Conservation (phyloP, 23 tunicate genomes). For the Clavelina lepadiformis region DNA sequence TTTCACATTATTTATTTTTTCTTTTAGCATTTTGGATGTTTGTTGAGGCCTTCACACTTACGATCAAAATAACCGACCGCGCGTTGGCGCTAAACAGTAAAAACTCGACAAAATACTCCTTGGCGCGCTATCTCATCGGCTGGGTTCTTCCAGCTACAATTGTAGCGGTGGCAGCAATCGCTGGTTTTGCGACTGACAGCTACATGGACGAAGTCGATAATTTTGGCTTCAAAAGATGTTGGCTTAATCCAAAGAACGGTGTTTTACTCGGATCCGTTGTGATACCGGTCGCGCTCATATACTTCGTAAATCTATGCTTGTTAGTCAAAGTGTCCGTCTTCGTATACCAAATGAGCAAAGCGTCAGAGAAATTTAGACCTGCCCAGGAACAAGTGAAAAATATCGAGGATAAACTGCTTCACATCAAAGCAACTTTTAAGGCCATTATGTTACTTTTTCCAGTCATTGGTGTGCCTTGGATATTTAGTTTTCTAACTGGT, state of each 20-base stretch:
- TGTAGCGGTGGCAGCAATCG: constrained; percentile 13
- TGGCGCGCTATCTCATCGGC: constrained; percentile 14
- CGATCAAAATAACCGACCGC: constrained; percentile 42
- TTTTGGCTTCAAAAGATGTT: constrained; percentile 2
- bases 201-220: background rate
- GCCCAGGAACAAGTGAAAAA: background rate
- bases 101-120: constrained; percentile 18
- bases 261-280: constrained; percentile 8
- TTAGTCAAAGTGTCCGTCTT: constrained; percentile 3
- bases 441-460: constrained; percentile 22
- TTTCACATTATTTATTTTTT: too few species aligned
- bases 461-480: constrained; percentile 24
- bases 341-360: constrained; percentile 27
- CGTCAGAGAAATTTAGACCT: background rate
- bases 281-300: constrained; percentile 20
- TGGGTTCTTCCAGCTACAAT: constrained; percentile 28
- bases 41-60: constrained; percentile 44
- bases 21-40: constrained; percentile 62
- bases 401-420: background rate
- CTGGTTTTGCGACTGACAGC: constrained; percentile 9
- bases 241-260: background rate
- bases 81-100: constrained; percentile 11
- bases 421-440: constrained; percentile 17
- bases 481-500: constrained; percentile 29
- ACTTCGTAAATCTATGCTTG: constrained; percentile 1